Base-by-base conservation (phyloP, 2,888 invertebrate species). In the Scaptomyza flava region DNA sequence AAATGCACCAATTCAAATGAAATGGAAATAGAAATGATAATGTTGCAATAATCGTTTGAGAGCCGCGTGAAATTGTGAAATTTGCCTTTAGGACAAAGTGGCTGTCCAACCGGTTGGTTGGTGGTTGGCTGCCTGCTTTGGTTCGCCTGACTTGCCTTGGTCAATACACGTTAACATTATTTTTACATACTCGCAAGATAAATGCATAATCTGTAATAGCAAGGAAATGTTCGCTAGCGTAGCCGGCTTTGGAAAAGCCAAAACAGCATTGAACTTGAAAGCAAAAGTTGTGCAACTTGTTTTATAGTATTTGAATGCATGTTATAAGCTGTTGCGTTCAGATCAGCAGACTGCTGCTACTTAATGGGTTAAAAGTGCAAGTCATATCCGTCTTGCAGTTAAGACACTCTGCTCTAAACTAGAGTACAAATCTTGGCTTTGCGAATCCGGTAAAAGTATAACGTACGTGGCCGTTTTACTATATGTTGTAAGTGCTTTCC, bases 261-360 rank as follows among this genome's bases (percentile, higher is more conserved):
- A 33, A 41, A 42, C 57, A 79, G 56, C 87, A 84, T 82, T 82
- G 81, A 82, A 82, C 81, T 79, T 79, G 79, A 82, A 75, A 72
- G 76, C 65, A 69, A 72, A 68, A 67, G 69, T 83, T 83, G 81
- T 64, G 68, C 69, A 81, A 86, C 78, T 77, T 38, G 78, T 77
- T 68, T 68, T 36, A 30, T 41, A n/a, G n/a, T n/a, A 30, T 50
- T 31, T 27, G n/a, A 17, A 3, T 34, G 20, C 1, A 20, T n/a
- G 31, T 14, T 33, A 23, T 38, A 51, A 43, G 6, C 30, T 12
- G 38, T 11, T 58, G 6, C 6, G 20, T 31, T 36, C 11, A 23
- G 48, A n/a, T 14, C 58, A 14, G 31, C 58, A 14, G 31, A 14
- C 27, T 12, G 30, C 42, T 36, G 48, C 48, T 11, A 34, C 42